These are phyloP conservation scores for Neotragus pygmaeus DNA, from an alignment of 2,113 vertebrate genomes.

Conservation along the genomic window DNA sequence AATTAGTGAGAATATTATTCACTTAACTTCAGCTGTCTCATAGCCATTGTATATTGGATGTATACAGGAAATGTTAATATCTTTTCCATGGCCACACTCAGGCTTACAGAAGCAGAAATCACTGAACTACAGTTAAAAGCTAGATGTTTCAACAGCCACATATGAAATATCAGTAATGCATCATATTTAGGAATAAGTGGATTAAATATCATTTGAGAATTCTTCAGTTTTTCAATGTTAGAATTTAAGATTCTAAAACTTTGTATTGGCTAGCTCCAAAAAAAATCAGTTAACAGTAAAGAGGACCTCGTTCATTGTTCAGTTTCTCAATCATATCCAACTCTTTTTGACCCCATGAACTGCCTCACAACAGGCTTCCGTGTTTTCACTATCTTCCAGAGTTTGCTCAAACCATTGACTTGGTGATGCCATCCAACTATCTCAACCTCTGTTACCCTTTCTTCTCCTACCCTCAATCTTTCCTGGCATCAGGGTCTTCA, in stretches of 20 bases:
- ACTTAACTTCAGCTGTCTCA: neutral
- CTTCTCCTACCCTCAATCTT: neutral
- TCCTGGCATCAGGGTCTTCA: neutral
- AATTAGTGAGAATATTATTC: neutral
- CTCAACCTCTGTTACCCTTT: neutral
- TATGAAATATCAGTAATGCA: neutral
- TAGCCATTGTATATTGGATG: neutral
- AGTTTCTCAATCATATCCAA: neutral
- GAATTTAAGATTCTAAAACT: neutral
- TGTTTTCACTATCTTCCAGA: neutral
- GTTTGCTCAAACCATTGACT: neutral
- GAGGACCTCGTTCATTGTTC: neutral
- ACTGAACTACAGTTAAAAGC: neutral
- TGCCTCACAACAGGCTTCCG: neutral
- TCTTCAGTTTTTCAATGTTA: neutral
- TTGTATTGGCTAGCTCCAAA: neutral
- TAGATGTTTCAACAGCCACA: neutral
- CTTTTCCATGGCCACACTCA: neutral
- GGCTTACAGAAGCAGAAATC: neutral
- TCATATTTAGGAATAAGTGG: neutral
- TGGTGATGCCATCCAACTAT: neutral
- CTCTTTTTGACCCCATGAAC: neutral
- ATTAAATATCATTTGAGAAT: neutral
- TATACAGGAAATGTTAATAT: neutral
- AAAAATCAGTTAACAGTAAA: neutral